Conservation (phyloP, 1,140 invertebrate species). For the Brachionus plicatilis region DNA sequence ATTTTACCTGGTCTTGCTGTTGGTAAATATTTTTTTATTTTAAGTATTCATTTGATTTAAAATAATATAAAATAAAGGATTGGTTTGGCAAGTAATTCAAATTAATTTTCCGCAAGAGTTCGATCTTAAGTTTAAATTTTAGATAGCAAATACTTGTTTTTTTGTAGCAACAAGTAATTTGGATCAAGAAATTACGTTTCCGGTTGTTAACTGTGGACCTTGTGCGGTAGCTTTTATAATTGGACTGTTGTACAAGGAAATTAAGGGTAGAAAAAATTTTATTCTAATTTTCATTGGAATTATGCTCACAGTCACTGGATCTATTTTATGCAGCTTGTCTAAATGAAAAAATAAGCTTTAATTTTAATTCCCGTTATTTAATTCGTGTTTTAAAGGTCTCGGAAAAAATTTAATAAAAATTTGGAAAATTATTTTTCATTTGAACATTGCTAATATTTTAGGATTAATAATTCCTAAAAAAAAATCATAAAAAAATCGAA, state of each 20-base stretch:
- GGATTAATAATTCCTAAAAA: too few species aligned
- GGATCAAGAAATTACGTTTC: constrained; percentile 55
- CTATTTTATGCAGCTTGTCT: constrained; percentile 14
- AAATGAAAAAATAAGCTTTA: neutral
- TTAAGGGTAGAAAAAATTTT: constrained; percentile 15
- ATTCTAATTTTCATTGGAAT: neutral
- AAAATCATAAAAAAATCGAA: too few species aligned
- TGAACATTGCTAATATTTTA: too few species aligned
- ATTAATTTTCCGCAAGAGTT: neutral
- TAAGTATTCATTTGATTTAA: neutral
- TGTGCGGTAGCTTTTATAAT: constrained; percentile 44
- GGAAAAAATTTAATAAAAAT: too few species aligned
- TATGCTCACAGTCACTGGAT: neutral
- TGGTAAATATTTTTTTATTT: neutral
- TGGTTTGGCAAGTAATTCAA: constrained; percentile 52
- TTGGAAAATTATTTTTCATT: too few species aligned
- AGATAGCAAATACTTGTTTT: constrained; percentile 51
- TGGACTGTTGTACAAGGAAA: constrained; percentile 24
- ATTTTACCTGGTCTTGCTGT: constrained; percentile 55
- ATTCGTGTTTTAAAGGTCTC: too few species aligned
- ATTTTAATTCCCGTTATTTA: neutral
- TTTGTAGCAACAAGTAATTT: constrained; percentile 56
- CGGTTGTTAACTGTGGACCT: constrained; percentile 49
- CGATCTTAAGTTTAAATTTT: neutral
- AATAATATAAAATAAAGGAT: constrained; percentile 43